Evolutionary conservation across 2,888 invertebrate genomes (phyloP), one percentile per base, ranked within the genome.

Genomic region (Lissocephala sabroskyi): DNA sequence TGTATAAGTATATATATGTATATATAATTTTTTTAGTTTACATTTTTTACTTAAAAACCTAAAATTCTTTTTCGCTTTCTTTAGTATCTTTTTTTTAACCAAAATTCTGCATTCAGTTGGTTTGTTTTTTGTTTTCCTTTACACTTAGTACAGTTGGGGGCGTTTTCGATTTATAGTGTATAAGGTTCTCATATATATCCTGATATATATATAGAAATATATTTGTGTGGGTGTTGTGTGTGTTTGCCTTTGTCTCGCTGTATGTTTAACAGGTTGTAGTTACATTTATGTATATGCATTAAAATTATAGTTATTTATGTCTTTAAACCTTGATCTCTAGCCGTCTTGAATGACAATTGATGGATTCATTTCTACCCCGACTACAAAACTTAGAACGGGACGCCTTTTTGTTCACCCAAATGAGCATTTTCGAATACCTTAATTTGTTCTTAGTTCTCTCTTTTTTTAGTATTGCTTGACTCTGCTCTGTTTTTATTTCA

Each of bases 261-360:
- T 46, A 39, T 41, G 41, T 41, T 9, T 35, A 35, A 35, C 35
- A 35, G 17, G 3, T 33, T 30, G 10, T 11, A 30, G 30, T 30
- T 35, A 35, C 35, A 35, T 29, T 28, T 41, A 39, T 41, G 35
- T 41, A 26, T 44, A 3, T 37, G 42, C 61, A 63, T 74, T 74
- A 73, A 70, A 74, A 70, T 77, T 77, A 75, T n/a, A 73, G 55
- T 43, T 44, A 63, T 75, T 75, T 71, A 73, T 78, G 71, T 74
- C 73, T 74, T 79, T 76, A 74, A n/a, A 70, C 54, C 59, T 74
- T 76, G 77, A 75, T 74, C 68, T 55, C 18, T 33, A 52, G 56
- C 66, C 65, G 68, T n/a, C 73, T 68, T 70, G 32, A n/a, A n/a
- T n/a, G n/a, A n/a, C n/a, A n/a, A n/a, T n/a, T n/a, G n/a, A n/a